A percentile compares a stretch with the other conserved stretches of the same genome.
Conservation (phyloP, 2,797 vertebrate species). For the Poeciliopsis gracilis region DNA sequence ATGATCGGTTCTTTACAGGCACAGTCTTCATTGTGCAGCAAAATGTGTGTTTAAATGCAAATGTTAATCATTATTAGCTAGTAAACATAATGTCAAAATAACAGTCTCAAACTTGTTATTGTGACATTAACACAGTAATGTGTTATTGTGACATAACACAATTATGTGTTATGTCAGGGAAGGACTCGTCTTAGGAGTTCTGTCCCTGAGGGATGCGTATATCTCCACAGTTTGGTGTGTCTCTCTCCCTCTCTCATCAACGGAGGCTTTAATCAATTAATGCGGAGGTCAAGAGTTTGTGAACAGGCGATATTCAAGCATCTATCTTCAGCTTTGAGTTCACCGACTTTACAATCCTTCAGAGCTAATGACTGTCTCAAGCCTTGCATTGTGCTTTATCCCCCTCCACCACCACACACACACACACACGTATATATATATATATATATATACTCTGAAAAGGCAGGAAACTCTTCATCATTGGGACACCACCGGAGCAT, state of each 20-base stretch:
- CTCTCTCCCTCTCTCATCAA: slow-evolving; percentile 38
- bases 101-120: neutral
- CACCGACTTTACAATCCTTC: slow-evolving; percentile 53
- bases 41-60: neutral
- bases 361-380: slow-evolving; percentile 69
- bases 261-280: slow-evolving; percentile 59
- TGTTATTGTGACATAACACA: too few species aligned
- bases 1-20: slow-evolving; percentile 8
- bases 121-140: too few species aligned
- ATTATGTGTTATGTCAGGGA: too few species aligned
- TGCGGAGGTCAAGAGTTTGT: slow-evolving; percentile 45
- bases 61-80: neutral
- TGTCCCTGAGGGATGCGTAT: neutral
- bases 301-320: slow-evolving; percentile 35
- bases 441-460: slow-evolving; percentile 18
- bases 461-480: slow-evolving; percentile 55
- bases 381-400: slow-evolving; percentile 30
- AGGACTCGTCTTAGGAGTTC: too few species aligned
- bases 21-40: neutral
- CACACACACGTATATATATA: slow-evolving; percentile 20
- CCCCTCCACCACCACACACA: neutral
- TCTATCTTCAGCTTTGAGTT: slow-evolving; percentile 63
- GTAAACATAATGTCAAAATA: neutral
- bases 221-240: slow-evolving; percentile 1
- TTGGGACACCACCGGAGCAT: slow-evolving; percentile 48